Evolutionary conservation across 2,888 invertebrate species (phyloP).

Genomic region (Brachypterus glaber): DNA sequence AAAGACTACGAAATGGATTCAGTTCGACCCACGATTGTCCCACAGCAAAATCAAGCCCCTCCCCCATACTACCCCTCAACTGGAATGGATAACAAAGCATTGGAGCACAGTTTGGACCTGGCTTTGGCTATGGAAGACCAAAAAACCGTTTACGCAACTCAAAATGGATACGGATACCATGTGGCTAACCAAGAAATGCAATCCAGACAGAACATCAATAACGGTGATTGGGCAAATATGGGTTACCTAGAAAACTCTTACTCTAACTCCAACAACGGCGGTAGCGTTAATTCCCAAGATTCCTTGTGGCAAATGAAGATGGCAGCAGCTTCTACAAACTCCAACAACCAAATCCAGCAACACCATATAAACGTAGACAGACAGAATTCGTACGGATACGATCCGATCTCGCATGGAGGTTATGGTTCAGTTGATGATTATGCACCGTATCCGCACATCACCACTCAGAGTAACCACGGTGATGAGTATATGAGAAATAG

Average conservation of each 20-base stretch:
- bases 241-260: conserved; percentile 87
- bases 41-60: conserved; percentile 79
- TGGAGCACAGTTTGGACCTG: conserved; percentile 82
- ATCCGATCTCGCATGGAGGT: conserved; percentile 71
- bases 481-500: conserved; percentile 66
- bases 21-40: conserved; percentile 72
- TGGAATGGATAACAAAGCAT: conserved; percentile 83
- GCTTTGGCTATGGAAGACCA: conserved; percentile 76
- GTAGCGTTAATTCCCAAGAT: conserved; percentile 89
- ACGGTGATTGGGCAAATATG: conserved; percentile 79
- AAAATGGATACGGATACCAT: conserved; percentile 80
- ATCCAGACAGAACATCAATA: conserved; percentile 60
- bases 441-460: conserved; percentile 72
- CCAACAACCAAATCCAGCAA: conserved; percentile 49
- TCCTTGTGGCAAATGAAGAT: conserved; percentile 92
- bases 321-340: conserved; percentile 63
- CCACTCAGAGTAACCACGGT: conserved; percentile 54
- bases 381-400: conserved; percentile 61
- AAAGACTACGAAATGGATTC: conserved; percentile 90
- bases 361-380: conserved; percentile 54
- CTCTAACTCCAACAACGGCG: conserved; percentile 90
- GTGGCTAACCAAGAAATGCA: conserved; percentile 59
- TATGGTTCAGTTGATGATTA: conserved; percentile 78
- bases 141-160: conserved; percentile 75
- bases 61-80: conserved; percentile 84